Evolutionary conservation across 2,888 invertebrate genomes (phyloP), one percentile per base, ranked within the genome.

Genomic region (Conus canariensis): DNA sequence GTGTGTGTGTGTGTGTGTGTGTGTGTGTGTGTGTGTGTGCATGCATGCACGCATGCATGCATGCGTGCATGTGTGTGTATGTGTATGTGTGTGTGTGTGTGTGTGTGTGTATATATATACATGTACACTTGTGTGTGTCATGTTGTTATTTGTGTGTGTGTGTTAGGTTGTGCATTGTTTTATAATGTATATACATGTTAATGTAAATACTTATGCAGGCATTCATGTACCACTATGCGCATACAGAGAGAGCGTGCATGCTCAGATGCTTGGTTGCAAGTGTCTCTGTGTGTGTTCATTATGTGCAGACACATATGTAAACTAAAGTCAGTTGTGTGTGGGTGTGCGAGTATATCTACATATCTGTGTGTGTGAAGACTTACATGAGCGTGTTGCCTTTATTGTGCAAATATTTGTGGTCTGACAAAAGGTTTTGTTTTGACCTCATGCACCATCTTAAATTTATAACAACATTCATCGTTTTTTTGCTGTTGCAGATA

Each of bases 401-500:
- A 19, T 14, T 74, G 22, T 22, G 25, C 22, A 22, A 22, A n/a
- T 74, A n/a, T n/a, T 10, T 74, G 25, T 74, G 25, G 22, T 7
- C 25, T n/a, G 5, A 25, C 4, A 70, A n/a, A 25, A 19, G 16
- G 4, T 83, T 56, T 83, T 83, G 82, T 83, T 64, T n/a, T 83
- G 58, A 45, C 45, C 12, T 8, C 25, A 45, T 64, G 1, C 64
- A 64, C 0, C 16, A 64, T 64, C 16, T 16, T 16, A 64, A 64
- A 64, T 64, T 10, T 64, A 3, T 64, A 64, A 64, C 64, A 7
- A 4, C 6, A 7, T 64, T 64, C 16, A 14, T 16, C 56, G 9
- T 45, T 83, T 19, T 83, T 60, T 60, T 9, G 7, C 16, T 86
- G 60, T 64, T 95, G 45, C 94, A 99, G 99, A 99, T 96, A 99